Evolutionary conservation across 2,113 vertebrate species (phyloP), one percentile per base, ranked within the genome.

Genomic region (Rhinogobius similis): DNA sequence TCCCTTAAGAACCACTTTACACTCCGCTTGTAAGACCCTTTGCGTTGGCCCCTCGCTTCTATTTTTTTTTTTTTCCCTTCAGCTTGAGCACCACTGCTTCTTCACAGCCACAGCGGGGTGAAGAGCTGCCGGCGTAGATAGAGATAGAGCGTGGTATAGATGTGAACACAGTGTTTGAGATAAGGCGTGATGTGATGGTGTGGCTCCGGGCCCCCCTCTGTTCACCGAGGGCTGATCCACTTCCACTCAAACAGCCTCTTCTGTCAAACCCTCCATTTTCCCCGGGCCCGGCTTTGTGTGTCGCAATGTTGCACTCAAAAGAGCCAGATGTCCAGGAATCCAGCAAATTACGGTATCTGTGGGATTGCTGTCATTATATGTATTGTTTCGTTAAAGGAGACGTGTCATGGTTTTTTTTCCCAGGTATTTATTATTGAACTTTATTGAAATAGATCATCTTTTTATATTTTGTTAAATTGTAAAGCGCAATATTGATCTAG

Each of bases 241-340:
- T 61, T 61, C 29, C 58, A 61, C 58, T 36, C 10, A 61, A 61
- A 61, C 29, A 61, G 58, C 58, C 29, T n/a, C 29, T 36, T 38
- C 58, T 36, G 10, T 20, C 58, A 36, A 36, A 38, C 58, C 56
- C 32, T 59, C 27, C 27, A 59, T 59, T 59, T 59, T 59, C 56
- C 16, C 26, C 8, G 16, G n/a, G n/a, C n/a, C n/a, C 32, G 29
- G 24, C 58, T 18, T n/a, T 4, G 58, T 10, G 29, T 36, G 29
- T 38, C 9, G 18, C 4, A 1, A 50, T n/a, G 46, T 10, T 50
- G 6, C 9, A 7, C 43, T 7, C 43, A 46, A 18, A 6, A 46
- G 16, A 14, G 41, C 0, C 5, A 36, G 43, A 16, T 20, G 43
- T 46, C 16, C 43, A 46, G 43, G 43, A 16, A n/a, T n/a, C n/a